Conservation (phyloP, 2,888 invertebrate genomes). For the Zaprionus bogoriensis region DNA sequence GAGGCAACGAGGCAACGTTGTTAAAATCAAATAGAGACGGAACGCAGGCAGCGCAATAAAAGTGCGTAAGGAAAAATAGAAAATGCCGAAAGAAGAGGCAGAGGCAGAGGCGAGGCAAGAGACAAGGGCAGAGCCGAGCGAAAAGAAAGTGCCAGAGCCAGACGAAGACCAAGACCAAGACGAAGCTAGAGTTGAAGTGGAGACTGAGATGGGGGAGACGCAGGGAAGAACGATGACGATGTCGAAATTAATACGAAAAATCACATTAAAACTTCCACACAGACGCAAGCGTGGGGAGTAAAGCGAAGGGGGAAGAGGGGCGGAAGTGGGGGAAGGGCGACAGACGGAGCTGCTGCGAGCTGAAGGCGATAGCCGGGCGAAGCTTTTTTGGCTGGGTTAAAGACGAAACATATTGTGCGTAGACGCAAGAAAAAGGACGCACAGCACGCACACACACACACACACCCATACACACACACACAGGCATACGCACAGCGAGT, state of each 20-base stretch:
- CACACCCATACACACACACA: conserved; percentile 6
- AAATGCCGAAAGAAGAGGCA: conserved; percentile 32
- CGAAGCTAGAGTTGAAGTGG: conserved; percentile 18
- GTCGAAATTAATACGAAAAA: conserved; percentile 75
- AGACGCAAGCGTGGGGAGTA: conserved; percentile 18
- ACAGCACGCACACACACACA: conserved; percentile 34
- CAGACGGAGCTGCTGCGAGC: background rate
- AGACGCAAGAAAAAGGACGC: conserved; percentile 63
- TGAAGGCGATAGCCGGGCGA: background rate
- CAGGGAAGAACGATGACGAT: conserved; percentile 64
- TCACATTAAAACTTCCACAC: conserved; percentile 72
- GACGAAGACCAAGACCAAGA: too few relatives aligned
- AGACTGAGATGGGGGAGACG: too few relatives aligned
- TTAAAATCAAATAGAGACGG: conserved; percentile 66
- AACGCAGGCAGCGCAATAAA: conserved; percentile 60
- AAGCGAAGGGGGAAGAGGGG: too few relatives aligned
- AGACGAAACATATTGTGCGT: conserved; percentile 78
- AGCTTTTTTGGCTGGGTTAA: conserved; percentile 63
- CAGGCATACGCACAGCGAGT: conserved; percentile 5
- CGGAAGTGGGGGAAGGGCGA: too few relatives aligned
- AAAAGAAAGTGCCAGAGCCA: too few relatives aligned
- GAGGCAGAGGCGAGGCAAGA: background rate
- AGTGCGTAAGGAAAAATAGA: conserved; percentile 69
- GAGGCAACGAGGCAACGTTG: conserved; percentile 48
- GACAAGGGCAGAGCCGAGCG: too few relatives aligned